phyloP scores from a whole-genome alignment of 1,140 invertebrate species.

The Campoletis sonorensis region DNA sequence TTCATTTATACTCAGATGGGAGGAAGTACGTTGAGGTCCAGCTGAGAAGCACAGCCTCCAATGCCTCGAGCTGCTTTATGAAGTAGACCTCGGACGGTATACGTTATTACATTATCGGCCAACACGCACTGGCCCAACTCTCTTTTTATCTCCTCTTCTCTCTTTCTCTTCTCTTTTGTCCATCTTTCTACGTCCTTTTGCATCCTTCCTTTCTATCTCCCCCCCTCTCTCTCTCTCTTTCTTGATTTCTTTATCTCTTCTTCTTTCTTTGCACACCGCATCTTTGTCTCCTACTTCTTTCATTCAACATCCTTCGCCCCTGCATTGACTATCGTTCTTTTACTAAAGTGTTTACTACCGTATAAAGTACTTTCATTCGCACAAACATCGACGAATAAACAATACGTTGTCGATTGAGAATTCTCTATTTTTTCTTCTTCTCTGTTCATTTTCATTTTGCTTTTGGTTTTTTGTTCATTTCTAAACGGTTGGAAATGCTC shows the following conservation, averaged over 20 bases:
- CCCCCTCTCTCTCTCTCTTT: too few relatives aligned
- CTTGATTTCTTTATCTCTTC: slow-evolving; percentile 55
- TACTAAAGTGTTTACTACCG: slow-evolving; percentile 1
- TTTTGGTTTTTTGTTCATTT: too few relatives aligned
- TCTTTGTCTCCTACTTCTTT: slow-evolving; percentile 38
- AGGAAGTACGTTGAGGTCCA: slow-evolving; percentile 43
- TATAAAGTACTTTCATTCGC: not conserved
- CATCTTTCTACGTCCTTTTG: slow-evolving; percentile 55
- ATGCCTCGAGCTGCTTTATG: slow-evolving; percentile 53
- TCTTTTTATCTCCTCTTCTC: slow-evolving; percentile 51
- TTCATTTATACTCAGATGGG: slow-evolving; percentile 10
- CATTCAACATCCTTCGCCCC: not conserved
- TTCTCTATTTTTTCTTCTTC: too few relatives aligned
- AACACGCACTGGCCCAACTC: slow-evolving; percentile 66
- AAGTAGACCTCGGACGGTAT: slow-evolving; percentile 68
- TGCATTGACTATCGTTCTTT: slow-evolving; percentile 10
- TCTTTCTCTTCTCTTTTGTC: slow-evolving; percentile 51
- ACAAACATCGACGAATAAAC: not conserved
- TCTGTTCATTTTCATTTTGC: too few relatives aligned
- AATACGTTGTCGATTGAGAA: too few relatives aligned
- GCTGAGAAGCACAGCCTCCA: slow-evolving; percentile 7
- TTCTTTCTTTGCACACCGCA: slow-evolving; percentile 49
- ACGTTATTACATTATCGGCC: slow-evolving; percentile 73
- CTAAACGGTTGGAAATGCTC: too few relatives aligned
- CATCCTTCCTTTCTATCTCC: too few relatives aligned